Percentiles rank a stretch among this genome's conserved stretches.
These are phyloP conservation scores for Pseudomyrmex cubaensis DNA, from an alignment of 1,140 invertebrate species.

Conservation along the genomic window DNA sequence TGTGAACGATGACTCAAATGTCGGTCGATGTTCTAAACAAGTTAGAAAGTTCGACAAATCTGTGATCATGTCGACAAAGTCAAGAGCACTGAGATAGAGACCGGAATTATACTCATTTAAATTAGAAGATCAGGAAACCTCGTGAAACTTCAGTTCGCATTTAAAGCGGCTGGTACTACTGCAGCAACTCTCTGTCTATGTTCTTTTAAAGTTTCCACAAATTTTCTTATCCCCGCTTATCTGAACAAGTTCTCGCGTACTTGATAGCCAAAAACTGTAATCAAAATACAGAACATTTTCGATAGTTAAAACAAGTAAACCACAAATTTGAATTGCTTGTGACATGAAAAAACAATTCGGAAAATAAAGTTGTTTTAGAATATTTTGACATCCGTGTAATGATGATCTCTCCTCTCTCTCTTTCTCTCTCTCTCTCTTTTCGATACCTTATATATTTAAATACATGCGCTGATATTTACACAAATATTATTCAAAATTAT, in stretches of 20 bases:
- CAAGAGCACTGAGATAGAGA: constrained; percentile 7
- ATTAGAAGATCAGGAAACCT: constrained; percentile 51
- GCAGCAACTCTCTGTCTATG: constrained; percentile 1
- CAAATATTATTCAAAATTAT: no score
- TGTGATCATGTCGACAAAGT: constrained; percentile 22
- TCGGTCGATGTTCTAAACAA: not conserved
- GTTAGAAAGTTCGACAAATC: constrained; percentile 35
- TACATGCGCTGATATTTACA: no score
- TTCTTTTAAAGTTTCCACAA: constrained; percentile 32
- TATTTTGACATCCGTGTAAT: not conserved
- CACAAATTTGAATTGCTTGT: not conserved
- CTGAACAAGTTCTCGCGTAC: not conserved
- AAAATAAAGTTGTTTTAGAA: not conserved
- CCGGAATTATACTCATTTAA: constrained; percentile 45
- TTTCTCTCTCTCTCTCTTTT: not conserved
- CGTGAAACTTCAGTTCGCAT: constrained; percentile 16
- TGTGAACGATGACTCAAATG: constrained; percentile 14
- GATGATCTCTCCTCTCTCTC: not conserved
- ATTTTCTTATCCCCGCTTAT: constrained; percentile 8
- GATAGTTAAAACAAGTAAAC: not conserved
- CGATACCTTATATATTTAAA: not conserved
- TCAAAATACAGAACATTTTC: not conserved
- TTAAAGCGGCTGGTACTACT: constrained; percentile 1
- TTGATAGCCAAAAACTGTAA: constrained; percentile 1
- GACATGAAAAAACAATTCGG: not conserved